These are phyloP conservation scores for Parnassius orleans DNA, from an alignment of 2,888 invertebrate species.

Conservation along the genomic window DNA sequence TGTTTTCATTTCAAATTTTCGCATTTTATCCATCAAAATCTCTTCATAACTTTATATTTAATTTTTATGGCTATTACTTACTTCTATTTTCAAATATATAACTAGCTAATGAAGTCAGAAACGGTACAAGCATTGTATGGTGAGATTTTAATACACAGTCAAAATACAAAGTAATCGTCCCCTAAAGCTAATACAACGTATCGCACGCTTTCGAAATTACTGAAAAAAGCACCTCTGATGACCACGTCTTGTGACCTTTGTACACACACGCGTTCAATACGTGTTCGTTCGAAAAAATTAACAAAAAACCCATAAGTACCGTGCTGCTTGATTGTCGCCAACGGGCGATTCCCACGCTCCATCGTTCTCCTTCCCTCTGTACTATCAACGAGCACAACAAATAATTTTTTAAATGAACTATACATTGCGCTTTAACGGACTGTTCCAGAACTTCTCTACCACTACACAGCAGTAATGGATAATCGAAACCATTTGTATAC, in stretches of 20 bases:
- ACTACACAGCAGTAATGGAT: constrained; percentile 10
- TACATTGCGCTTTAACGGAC: constrained; percentile 14
- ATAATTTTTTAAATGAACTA: constrained; percentile 6
- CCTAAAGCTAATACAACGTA: constrained; percentile 14
- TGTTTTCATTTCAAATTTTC: too few species aligned
- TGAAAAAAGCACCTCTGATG: constrained; percentile 19
- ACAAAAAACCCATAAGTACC: constrained; percentile 29
- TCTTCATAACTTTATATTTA: too few species aligned
- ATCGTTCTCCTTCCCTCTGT: constrained; percentile 34
- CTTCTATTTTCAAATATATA: too few species aligned
- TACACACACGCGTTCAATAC: constrained; percentile 12
- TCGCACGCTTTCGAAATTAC: constrained; percentile 21
- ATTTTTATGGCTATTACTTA: too few species aligned
- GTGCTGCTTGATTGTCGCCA: constrained; percentile 45
- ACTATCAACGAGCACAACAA: constrained; percentile 28
- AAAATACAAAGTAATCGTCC: neutral
- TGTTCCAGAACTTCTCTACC: neutral
- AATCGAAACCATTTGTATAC: neutral
- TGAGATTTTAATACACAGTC: neutral
- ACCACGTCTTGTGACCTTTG: constrained; percentile 19
- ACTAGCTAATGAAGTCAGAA: too few species aligned
- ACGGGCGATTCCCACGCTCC: constrained; percentile 64
- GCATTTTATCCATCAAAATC: too few species aligned
- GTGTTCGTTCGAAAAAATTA: constrained; percentile 13
- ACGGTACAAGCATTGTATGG: too few species aligned